These are phyloP conservation scores for Lycorma delicatula DNA, from an alignment of 1,140 invertebrate genomes.

Conservation along the genomic window DNA sequence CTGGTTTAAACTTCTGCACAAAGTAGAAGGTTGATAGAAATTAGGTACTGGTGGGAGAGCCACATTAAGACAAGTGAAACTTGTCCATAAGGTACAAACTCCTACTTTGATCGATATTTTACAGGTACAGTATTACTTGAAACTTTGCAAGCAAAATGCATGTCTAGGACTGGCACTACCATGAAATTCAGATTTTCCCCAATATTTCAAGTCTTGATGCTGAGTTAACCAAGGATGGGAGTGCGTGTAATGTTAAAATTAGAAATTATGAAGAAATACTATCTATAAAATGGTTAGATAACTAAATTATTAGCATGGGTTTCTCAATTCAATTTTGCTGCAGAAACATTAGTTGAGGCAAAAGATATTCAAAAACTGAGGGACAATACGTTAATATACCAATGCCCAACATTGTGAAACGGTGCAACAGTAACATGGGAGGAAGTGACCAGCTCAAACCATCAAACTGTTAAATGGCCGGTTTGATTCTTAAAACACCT, in stretches of 20 bases:
- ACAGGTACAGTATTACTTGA: constrained; percentile 19
- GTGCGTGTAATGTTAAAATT: not conserved
- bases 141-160: not conserved
- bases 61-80: constrained; percentile 16
- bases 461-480: not conserved
- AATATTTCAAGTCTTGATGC: not conserved
- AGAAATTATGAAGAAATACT: not conserved
- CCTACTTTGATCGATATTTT: constrained; percentile 23
- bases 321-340: not conserved
- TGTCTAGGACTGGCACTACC: constrained; percentile 6
- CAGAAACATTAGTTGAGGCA: too few relatives aligned
- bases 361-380: not conserved
- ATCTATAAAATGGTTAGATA: not conserved
- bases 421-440: not conserved
- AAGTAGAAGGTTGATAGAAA: not conserved
- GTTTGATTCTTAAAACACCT: not conserved
- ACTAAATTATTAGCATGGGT: not conserved
- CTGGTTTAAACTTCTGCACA: constrained; percentile 15
- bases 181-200: not conserved
- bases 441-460: not conserved
- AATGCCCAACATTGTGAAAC: not conserved
- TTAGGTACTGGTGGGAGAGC: constrained; percentile 20
- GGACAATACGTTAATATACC: not conserved
- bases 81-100: constrained; percentile 20
- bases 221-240: not conserved